Evolutionary conservation across 2,113 vertebrate genomes (phyloP), one percentile per base, ranked within the genome.

Genomic region (Microtus pennsylvanicus): DNA sequence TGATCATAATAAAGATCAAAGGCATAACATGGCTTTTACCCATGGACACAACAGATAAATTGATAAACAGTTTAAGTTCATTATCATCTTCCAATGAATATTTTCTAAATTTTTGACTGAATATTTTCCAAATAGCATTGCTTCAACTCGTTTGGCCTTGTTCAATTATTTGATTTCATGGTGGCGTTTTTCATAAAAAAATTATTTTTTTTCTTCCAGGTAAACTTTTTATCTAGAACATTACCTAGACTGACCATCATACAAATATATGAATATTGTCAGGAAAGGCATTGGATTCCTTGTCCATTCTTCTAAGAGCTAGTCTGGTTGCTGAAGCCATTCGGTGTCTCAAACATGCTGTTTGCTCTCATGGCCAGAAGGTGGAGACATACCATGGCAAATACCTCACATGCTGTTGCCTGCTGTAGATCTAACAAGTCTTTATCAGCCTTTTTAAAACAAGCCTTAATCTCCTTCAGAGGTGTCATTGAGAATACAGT

Each of bases 351-450:
- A 89, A 35, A 50, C 52, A 11, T 95, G 91, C 69, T 16, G 89
- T 94, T 96, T 58, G 58, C 90, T 70, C 7, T 50, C 19, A 21
- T 87, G 74, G 75, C 96, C 98, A 98, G 96, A 92, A 98, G 98
- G 81, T 96, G 98, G 98, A 89, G 97, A 92, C 96, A 96, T 92
- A 96, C 42, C 50, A 80, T 63, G 9, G 85, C 22, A 85, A 61
- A 95, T 95, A 4, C 35, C 1, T 42, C 70, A 0, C 0, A 3
- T 12, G 17, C 11, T n/a, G 33, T 52, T 7, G 33, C 55, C 24
- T 67, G 0, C 38, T 42, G 12, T 30, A n/a, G n/a, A n/a, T 38
- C 77, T 14, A 70, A 19, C 63, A 70, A 47, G 58, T 61, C 28
- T 11, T 85, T 2, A 55, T 70, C 22, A 30, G 42, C 35, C 78